Evolutionary conservation across 2,888 invertebrate species (phyloP), one percentile per base, ranked within the genome.

Genomic region (Mantis religiosa): DNA sequence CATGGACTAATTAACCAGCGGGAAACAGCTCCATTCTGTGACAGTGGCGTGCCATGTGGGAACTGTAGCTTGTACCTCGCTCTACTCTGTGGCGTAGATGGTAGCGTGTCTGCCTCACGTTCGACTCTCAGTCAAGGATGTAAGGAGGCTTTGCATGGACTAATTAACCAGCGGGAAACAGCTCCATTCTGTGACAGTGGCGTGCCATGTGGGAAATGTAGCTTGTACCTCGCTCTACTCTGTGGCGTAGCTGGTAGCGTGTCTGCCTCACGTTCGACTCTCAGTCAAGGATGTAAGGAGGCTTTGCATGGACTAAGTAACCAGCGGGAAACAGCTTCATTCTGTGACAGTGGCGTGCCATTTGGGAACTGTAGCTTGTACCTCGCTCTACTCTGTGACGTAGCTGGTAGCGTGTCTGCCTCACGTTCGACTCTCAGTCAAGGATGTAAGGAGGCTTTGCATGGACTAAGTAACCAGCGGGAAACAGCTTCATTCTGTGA

Each of bases 281-380:
- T n/a, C n/a, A n/a, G 54, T 86, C 86, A 86, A 81, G 86, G 15
- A 86, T 27, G 27, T 81, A 81, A 86, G 86, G 86, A 86, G 86
- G 81, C 71, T 86, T 86, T 86, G 71, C 86, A 30, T 30, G 81
- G 81, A 81, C 81, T 86, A 86, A 86, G 81, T 86, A 86, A 86
- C 81, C 81, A 27, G 86, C 28, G 30, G 86, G 86, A 71, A 71
- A 71, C 54, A 71, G 54, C 54, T 71, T 20, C 20, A 71, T 20
- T 71, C 54, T 71, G 54, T 71, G 14, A 25, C 54, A 71, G 54
- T 71, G 54, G 54, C 54, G 54, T 71, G 54, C 15, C 0, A 8
- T 34, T 9, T 34, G 34, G 6, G 34, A 34, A 34, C 6, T 7
- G 7, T 34, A 0, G 7, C 34, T 34, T 34, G n/a, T n/a, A n/a